These are phyloP conservation scores for Miniopterus natalensis DNA, from an alignment of 2,113 vertebrate genomes.

Conservation along the genomic window DNA sequence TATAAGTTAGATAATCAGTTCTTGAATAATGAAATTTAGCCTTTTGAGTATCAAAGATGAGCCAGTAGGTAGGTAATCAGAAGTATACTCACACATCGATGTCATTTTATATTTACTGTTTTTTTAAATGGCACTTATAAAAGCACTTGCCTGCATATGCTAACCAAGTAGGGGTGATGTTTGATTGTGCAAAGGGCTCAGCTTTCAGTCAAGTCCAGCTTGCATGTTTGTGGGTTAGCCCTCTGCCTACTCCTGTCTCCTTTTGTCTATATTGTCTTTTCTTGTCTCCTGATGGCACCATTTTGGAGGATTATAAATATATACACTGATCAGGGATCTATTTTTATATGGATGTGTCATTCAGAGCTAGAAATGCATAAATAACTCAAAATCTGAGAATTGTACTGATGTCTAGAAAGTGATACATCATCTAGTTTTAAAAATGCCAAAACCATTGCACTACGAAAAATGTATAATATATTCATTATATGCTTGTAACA, in stretches of 20 bases:
- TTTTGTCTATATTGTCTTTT: background rate
- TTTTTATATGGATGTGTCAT: constrained; percentile 37
- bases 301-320: constrained; percentile 46
- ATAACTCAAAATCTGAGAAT: constrained; percentile 42
- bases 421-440: constrained; percentile 37
- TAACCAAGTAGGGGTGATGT: background rate
- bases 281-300: background rate
- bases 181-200: constrained; percentile 42
- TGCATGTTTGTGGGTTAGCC: background rate
- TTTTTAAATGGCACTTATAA: background rate
- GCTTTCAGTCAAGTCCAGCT: constrained; percentile 44
- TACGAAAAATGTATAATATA: background rate
- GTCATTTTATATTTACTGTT: constrained; percentile 61
- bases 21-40: constrained; percentile 45
- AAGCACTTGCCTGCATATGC: background rate
- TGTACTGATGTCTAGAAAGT: constrained; percentile 25
- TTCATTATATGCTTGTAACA: constrained; percentile 39
- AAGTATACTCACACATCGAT: constrained; percentile 9
- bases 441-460: background rate
- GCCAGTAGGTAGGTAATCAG: background rate
- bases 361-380: constrained; percentile 25
- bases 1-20: background rate
- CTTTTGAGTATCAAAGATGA: constrained; percentile 24
- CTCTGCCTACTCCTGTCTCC: background rate
- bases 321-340: constrained; percentile 7